Percentiles rank a stretch among this genome's conserved stretches.
phyloP scores from a whole-genome alignment of 2,113 vertebrate genomes.

The Empidonax alnorum region DNA sequence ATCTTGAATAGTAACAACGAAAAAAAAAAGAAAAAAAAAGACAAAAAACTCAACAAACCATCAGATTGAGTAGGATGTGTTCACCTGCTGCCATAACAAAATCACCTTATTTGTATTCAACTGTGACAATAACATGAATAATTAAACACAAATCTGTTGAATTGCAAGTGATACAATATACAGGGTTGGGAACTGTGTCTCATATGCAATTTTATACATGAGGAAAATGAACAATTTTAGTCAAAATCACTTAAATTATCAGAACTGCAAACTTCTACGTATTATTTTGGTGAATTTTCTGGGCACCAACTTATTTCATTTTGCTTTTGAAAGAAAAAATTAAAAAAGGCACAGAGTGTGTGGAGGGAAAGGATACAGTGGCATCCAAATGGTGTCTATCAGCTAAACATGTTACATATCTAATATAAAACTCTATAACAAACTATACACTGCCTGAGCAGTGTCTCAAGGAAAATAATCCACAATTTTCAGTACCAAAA shows the following conservation, averaged over 20 bases:
- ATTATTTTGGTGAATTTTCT: neutral
- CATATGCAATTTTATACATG: neutral
- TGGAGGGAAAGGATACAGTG: fast-evolving
- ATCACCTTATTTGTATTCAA: neutral
- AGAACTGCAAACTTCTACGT: neutral
- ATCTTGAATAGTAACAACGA: neutral
- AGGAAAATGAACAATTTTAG: neutral
- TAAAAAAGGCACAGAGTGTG: fast-evolving
- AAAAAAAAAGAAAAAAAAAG: neutral
- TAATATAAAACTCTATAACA: neutral
- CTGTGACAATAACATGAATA: neutral
- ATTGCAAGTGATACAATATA: neutral
- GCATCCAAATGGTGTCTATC: neutral
- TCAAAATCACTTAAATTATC: neutral
- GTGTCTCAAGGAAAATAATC: neutral
- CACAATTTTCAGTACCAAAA: neutral
- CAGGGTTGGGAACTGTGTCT: neutral
- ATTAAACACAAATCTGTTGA: neutral
- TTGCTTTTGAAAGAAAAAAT: neutral
- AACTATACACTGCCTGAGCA: neutral
- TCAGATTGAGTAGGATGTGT: neutral
- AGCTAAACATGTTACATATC: neutral
- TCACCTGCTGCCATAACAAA: neutral
- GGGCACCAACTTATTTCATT: neutral
- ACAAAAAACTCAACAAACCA: neutral